Conservation (phyloP, 2,888 invertebrate species). For the Rapana venosa region DNA sequence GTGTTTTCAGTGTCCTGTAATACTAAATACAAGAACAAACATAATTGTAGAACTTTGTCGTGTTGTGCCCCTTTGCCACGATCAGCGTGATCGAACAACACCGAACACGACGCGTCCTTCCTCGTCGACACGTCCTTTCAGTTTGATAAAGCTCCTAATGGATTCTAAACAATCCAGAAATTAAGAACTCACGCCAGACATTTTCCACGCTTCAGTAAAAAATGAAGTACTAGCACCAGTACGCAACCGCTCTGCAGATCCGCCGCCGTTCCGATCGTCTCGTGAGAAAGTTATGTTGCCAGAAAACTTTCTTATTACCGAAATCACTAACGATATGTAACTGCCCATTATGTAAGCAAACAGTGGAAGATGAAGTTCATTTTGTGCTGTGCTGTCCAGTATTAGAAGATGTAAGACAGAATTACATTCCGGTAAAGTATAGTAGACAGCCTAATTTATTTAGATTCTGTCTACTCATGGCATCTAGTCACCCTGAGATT, state of each 20-base stretch:
- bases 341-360: too few species aligned
- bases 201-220: not conserved
- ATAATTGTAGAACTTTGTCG: not conserved
- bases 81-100: conserved; percentile 21
- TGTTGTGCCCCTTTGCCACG: conserved; percentile 25
- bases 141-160: not conserved
- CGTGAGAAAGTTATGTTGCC: not conserved
- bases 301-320: not conserved
- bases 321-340: not conserved
- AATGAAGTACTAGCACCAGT: conserved; percentile 16
- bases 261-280: conserved; percentile 24
- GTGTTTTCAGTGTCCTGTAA: too few species aligned
- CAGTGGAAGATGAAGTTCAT: too few species aligned
- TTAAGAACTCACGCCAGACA: conserved; percentile 27
- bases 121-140: not conserved
- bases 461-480: too few species aligned
- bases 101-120: conserved; percentile 34
- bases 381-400: too few species aligned
- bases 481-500: too few species aligned
- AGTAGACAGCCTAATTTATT: too few species aligned
- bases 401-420: too few species aligned
- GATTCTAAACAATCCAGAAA: not conserved
- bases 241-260: conserved; percentile 18
- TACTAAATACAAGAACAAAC: too few species aligned
- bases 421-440: too few species aligned